Evolutionary conservation across 2,888 invertebrate genomes (phyloP).

Genomic region (Pristionchus entomophagus): DNA sequence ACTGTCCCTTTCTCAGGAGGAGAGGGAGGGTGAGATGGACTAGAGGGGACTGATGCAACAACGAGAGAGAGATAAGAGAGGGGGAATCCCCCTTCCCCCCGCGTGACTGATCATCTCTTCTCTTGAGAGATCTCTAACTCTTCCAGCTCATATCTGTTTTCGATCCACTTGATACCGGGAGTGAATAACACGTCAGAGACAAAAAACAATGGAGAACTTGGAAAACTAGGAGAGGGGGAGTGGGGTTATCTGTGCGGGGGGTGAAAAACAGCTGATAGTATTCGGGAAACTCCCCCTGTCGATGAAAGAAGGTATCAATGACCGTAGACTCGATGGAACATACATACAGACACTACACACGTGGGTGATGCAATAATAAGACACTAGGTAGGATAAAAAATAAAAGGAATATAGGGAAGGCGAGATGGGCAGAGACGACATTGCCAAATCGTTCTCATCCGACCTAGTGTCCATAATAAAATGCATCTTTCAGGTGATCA

Average conservation of each 20-base stretch:
- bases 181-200: conserved; percentile 4
- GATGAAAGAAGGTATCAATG: not conserved
- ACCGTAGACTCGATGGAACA: not conserved
- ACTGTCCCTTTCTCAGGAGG: not conserved
- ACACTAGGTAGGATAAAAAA: not conserved
- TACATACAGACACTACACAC: no score
- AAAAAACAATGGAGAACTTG: not conserved
- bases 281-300: not conserved
- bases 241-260: not conserved
- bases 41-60: conserved; percentile 1
- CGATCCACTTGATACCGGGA: not conserved
- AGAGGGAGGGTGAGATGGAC: conserved; percentile 13
- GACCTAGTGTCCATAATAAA: no score
- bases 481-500: conserved; percentile 48
- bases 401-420: not conserved
- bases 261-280: conserved; percentile 17
- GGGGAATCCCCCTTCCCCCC: conserved; percentile 15
- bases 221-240: not conserved
- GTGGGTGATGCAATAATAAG: no score
- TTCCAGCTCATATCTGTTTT: conserved; percentile 31
- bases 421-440: no score
- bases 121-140: conserved; percentile 10
- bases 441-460: no score
- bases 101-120: not conserved
- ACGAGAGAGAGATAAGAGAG: conserved; percentile 8